Percentiles rank a stretch among this genome's conserved stretches.
Evolutionary conservation across 2,888 invertebrate species (phyloP).

Genomic region (Cyaniris semiargus): DNA sequence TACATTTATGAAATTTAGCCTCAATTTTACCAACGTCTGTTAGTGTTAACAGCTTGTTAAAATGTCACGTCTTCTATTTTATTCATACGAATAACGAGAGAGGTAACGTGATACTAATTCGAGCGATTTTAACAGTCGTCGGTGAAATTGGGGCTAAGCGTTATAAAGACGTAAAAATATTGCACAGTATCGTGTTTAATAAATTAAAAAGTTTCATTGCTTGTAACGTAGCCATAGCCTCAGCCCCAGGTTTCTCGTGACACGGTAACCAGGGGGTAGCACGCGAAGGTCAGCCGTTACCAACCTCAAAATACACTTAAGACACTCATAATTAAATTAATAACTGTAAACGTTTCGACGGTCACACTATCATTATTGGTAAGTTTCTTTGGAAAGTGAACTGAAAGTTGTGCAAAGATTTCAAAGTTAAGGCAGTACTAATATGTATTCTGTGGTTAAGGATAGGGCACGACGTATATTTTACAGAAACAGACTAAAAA

Average conservation of each 20-base stretch:
- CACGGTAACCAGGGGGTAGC: not conserved
- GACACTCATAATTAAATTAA: conserved; percentile 28
- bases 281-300: conserved; percentile 20
- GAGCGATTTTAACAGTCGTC: no score
- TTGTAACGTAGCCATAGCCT: not conserved
- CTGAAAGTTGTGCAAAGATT: not conserved
- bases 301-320: conserved; percentile 14
- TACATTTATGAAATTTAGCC: not conserved
- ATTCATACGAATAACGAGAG: no score
- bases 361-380: not conserved
- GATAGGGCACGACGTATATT: no score
- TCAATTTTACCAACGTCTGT: no score
- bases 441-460: no score
- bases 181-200: conserved; percentile 4
- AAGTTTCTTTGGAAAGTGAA: not conserved
- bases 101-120: no score
- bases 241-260: not conserved
- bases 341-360: conserved; percentile 8
- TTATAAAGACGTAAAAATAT: conserved; percentile 5
- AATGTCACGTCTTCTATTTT: no score
- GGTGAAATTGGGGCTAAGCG: no score
- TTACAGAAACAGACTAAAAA: no score
- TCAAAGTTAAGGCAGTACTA: no score
- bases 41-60: no score
- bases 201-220: conserved; percentile 15